These are phyloP conservation scores for Oenanthe melanoleuca DNA, from an alignment of 2,113 vertebrate species.

Conservation along the genomic window DNA sequence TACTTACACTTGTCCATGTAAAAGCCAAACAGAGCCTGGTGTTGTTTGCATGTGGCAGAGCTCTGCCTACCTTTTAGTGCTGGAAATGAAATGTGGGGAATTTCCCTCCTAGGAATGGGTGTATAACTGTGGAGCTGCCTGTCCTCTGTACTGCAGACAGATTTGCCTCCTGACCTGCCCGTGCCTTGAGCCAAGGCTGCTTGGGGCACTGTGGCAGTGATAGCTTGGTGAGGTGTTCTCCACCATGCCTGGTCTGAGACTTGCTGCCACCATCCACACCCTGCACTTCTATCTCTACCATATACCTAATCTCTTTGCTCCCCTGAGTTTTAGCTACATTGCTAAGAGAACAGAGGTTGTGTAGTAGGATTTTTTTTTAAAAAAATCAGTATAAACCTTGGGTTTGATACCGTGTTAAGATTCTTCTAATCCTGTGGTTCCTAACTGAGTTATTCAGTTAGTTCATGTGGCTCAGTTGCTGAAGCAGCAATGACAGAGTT, in stretches of 20 bases:
- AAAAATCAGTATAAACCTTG: background rate
- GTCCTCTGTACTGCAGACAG: accelerated
- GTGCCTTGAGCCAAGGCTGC: background rate
- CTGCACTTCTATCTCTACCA: background rate
- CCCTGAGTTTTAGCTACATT: background rate
- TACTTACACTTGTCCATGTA: accelerated
- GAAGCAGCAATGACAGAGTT: background rate
- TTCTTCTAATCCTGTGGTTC: background rate
- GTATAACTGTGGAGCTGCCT: background rate
- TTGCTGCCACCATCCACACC: accelerated
- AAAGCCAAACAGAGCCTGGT: background rate
- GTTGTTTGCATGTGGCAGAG: background rate
- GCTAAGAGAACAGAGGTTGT: background rate
- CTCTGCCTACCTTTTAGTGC: background rate
- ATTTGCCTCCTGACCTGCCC: background rate
- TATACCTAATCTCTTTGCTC: background rate
- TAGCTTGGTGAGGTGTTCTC: background rate
- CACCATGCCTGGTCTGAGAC: background rate
- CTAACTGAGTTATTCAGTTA: background rate
- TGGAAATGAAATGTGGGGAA: background rate
- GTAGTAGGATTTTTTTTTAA: no score
- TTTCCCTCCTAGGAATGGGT: background rate
- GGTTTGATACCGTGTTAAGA: background rate
- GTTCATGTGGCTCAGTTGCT: background rate
- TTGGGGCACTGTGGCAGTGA: accelerated